phyloP scores from a whole-genome alignment of 30 jellyfish, hydroid and myxozoan species.

The Nemopilema nomurai region DNA sequence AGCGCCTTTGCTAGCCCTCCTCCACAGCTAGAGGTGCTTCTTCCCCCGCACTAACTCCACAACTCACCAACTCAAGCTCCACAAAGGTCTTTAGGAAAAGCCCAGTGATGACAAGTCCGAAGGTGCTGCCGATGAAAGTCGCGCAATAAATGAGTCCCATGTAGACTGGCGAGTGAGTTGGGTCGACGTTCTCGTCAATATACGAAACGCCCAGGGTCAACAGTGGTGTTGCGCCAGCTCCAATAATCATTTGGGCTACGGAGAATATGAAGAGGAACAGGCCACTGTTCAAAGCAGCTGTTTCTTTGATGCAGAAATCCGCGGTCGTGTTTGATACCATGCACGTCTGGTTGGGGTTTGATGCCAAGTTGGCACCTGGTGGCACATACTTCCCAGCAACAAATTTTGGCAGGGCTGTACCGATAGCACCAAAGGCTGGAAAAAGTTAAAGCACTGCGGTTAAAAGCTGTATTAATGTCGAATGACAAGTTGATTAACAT shows the following conservation, averaged over 20 bases:
- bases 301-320: conserved; percentile 6
- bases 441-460: background rate
- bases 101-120: conserved; percentile 59
- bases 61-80: conserved; percentile 61
- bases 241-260: conserved; percentile 68
- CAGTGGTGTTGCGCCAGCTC: conserved; percentile 78
- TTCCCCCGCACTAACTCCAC: no score
- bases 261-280: conserved; percentile 46
- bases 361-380: background rate
- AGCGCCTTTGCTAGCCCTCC: no score
- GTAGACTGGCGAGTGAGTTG: conserved; percentile 66
- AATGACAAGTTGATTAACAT: no score
- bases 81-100: conserved; percentile 43
- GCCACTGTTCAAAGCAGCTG: conserved; percentile 4
- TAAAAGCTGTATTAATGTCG: background rate
- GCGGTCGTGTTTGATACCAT: conserved; percentile 21
- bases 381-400: conserved; percentile 55
- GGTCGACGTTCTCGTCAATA: conserved; percentile 77
- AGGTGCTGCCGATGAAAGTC: conserved; percentile 60
- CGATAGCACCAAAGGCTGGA: conserved; percentile 67
- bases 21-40: no score
- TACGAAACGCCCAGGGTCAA: conserved; percentile 70
- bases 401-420: conserved; percentile 65
- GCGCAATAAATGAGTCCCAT: conserved; percentile 60
- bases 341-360: conserved; percentile 8